Base-by-base conservation (phyloP, 2,888 invertebrate genomes). In the Synergus gifuensis region DNA sequence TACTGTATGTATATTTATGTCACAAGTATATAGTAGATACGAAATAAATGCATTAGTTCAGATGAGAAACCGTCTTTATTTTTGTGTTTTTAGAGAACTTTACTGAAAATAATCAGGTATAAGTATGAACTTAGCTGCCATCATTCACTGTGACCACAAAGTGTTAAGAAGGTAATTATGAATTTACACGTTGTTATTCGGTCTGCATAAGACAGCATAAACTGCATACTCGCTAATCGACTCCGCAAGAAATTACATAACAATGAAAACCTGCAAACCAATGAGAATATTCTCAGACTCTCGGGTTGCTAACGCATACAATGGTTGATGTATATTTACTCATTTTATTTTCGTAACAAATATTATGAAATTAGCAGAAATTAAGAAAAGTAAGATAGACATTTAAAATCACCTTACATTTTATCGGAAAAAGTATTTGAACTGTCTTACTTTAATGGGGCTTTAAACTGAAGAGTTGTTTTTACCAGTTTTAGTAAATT, bases 401-500 rank as follows among this genome's bases (percentile, higher is more conserved):
- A 16, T 36, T 63, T 36, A 11, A 63, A 63, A 36, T 16, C 14
- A 36, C 36, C 36, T 36, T 36, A 36, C 0, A 4, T 4, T 18
- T 18, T 18, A 18, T 9, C 9, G n/a, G 1, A 9, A 58, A 58
- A 18, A n/a, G 3, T 0, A 18, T 18, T 58, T 58, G 2, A 18
- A 58, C 2, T 18, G n/a, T 18, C 18, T 58, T 18, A 18, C 9
- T 58, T 58, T 58, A 58, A 18, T 58, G 9, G 54, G 18, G n/a
- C 28, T 22, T 62, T 62, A 14, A 28, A 12, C 28, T 28, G 12
- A 28, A 62, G 62, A 62, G 22, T 14, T 4, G 80, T 83, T 80
- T 79, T 83, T 81, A 79, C 78, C 76, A 79, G 81, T 79, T 83
- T 81, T 67, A 77, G 76, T 82, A 82, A 83, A 81, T 83, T 81